These are phyloP conservation scores for Lumbricus terrestris DNA, from an alignment of 2,888 invertebrate genomes.

Conservation along the genomic window DNA sequence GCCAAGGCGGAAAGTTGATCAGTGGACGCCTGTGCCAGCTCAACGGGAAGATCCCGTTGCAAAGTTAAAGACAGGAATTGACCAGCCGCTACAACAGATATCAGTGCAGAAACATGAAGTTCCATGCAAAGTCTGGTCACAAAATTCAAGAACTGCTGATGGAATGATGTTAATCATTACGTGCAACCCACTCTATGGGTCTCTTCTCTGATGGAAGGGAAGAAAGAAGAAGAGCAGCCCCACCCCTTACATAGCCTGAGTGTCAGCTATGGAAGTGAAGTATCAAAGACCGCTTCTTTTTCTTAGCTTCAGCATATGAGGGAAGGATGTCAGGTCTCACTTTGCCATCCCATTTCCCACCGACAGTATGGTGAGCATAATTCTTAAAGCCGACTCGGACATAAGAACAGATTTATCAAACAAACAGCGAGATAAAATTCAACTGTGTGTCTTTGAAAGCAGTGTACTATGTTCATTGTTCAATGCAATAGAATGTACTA, in stretches of 20 bases:
- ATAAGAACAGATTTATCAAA: not conserved
- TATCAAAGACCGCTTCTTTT: too few species aligned
- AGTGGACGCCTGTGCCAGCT: not conserved
- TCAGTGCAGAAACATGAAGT: not conserved
- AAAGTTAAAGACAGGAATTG: not conserved
- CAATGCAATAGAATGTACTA: not conserved
- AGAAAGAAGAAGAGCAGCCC: too few species aligned
- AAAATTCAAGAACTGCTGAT: not conserved
- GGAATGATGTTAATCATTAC: not conserved
- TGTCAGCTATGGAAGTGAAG: too few species aligned
- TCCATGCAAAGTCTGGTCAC: not conserved
- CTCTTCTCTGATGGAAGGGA: not conserved
- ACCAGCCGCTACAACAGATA: not conserved
- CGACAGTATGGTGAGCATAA: too few species aligned
- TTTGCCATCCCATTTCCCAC: too few species aligned
- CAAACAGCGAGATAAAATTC: not conserved
- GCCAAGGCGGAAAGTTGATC: not conserved
- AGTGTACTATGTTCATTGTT: not conserved
- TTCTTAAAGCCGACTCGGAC: too few species aligned
- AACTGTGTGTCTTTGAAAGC: not conserved
- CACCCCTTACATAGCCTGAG: too few species aligned
- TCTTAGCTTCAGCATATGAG: too few species aligned
- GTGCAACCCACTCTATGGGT: not conserved
- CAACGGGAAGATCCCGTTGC: not conserved
- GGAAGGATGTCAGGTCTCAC: too few species aligned